phyloP scores from a whole-genome alignment of 2,113 vertebrate species.

The Alces alces region DNA sequence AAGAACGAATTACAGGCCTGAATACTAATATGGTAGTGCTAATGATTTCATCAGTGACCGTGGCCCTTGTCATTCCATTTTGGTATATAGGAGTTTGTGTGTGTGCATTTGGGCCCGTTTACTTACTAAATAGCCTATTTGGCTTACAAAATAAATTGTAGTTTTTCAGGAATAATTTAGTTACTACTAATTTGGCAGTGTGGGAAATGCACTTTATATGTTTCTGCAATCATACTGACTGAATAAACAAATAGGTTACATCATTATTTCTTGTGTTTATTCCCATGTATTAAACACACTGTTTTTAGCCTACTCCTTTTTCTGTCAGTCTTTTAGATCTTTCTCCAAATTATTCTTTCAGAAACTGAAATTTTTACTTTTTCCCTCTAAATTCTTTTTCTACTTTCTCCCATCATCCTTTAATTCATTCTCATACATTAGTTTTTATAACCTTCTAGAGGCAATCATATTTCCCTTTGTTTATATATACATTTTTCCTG shows the following conservation, averaged over 20 bases:
- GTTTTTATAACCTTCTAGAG: slow-evolving; percentile 7
- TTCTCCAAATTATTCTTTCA: slow-evolving; percentile 1
- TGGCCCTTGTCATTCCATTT: slow-evolving; percentile 48
- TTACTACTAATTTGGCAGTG: slow-evolving; percentile 48
- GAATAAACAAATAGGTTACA: not conserved
- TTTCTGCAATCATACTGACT: slow-evolving; percentile 7
- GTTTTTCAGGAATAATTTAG: slow-evolving; percentile 55
- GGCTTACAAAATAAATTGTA: slow-evolving; percentile 46
- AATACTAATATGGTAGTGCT: slow-evolving; percentile 60
- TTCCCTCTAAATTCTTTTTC: not conserved
- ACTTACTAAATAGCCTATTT: slow-evolving; percentile 59
- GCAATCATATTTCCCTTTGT: not conserved
- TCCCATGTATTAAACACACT: not conserved
- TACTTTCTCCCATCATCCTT: not conserved
- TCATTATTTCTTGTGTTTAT: slow-evolving; percentile 31
- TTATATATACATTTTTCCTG: not conserved
- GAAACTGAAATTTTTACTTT: slow-evolving; percentile 14
- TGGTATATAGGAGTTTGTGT: not conserved
- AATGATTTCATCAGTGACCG: slow-evolving; percentile 69
- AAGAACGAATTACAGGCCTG: slow-evolving; percentile 63
- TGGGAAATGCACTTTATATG: not conserved
- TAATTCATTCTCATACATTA: slow-evolving; percentile 37
- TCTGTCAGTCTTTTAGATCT: not conserved
- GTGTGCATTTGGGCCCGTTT: not conserved
- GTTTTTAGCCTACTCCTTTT: slow-evolving; percentile 8